Percentiles rank a stretch among this genome's conserved stretches.
Conservation (phyloP, 2,113 vertebrate species). For the Pantherophis guttatus region DNA sequence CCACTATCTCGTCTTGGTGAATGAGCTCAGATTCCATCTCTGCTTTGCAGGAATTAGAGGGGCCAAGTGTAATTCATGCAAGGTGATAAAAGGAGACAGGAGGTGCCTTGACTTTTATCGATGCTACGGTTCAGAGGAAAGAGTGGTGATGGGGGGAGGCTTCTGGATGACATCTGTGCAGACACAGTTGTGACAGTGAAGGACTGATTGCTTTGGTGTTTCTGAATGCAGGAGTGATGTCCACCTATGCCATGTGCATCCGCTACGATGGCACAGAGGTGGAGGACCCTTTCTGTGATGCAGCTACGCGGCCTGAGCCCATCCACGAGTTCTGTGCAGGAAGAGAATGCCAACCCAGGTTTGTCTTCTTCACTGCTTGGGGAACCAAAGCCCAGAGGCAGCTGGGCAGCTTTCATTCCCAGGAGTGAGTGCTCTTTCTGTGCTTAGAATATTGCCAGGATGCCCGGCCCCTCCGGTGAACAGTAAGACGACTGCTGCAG, state of each 20-base stretch:
- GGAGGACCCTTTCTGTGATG: constrained; percentile 90
- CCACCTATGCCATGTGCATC: constrained; percentile 89
- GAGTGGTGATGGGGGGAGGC: not conserved
- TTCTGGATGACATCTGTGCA: not conserved
- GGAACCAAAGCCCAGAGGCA: not conserved
- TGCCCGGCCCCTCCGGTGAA: not conserved
- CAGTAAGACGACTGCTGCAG: not conserved
- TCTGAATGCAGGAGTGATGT: constrained; percentile 83
- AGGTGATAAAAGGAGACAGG: not conserved
- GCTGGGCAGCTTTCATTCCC: not conserved
- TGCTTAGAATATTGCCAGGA: not conserved
- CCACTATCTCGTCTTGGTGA: not conserved
- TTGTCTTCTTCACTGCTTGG: not conserved
- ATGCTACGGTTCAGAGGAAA: not conserved
- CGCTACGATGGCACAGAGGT: constrained; percentile 94
- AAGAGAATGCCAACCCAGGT: constrained; percentile 95
- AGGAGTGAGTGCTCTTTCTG: not conserved
- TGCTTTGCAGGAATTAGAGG: not conserved
- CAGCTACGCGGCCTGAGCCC: constrained; percentile 90
- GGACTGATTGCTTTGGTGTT: constrained; percentile 21
- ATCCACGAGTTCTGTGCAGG: constrained; percentile 96
- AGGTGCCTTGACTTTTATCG: accelerated
- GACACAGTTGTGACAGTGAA: no score
- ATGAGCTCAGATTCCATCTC: not conserved
- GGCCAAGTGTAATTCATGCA: not conserved